These are phyloP conservation scores for Echinometra lucunter DNA, from an alignment of 53 echinoderm and acorn worm species.

Conservation along the genomic window DNA sequence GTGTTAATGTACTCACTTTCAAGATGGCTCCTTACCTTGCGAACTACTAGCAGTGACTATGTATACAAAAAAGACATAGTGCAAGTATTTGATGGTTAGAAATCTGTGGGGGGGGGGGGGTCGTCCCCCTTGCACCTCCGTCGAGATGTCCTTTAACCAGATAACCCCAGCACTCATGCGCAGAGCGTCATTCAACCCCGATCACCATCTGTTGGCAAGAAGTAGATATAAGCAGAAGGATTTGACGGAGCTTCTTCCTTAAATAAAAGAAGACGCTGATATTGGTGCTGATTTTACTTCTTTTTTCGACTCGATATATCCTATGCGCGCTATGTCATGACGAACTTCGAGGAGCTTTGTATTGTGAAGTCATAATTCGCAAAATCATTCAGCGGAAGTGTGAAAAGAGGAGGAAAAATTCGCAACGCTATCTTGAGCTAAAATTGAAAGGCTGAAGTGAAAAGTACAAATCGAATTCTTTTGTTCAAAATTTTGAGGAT, in stretches of 20 bases:
- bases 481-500: not conserved
- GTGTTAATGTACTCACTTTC: no score
- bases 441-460: not conserved
- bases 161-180: conserved; percentile 13
- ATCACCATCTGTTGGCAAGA: conserved; percentile 7
- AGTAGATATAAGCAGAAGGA: not conserved
- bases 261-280: not conserved
- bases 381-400: not conserved
- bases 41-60: no score
- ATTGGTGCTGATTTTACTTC: not conserved
- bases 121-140: not conserved
- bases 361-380: not conserved
- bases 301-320: not conserved
- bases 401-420: not conserved
- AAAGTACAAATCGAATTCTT: not conserved
- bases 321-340: not conserved
- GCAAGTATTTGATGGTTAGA: no score
- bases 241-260: not conserved
- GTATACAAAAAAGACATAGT: no score
- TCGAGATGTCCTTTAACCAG: not conserved
- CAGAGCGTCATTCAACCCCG: not conserved
- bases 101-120: not conserved
- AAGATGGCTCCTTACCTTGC: no score
- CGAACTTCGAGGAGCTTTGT: not conserved
- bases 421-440: not conserved